Evolutionary conservation across 2,888 invertebrate species (phyloP).

Genomic region (Balanococcus diminutus): DNA sequence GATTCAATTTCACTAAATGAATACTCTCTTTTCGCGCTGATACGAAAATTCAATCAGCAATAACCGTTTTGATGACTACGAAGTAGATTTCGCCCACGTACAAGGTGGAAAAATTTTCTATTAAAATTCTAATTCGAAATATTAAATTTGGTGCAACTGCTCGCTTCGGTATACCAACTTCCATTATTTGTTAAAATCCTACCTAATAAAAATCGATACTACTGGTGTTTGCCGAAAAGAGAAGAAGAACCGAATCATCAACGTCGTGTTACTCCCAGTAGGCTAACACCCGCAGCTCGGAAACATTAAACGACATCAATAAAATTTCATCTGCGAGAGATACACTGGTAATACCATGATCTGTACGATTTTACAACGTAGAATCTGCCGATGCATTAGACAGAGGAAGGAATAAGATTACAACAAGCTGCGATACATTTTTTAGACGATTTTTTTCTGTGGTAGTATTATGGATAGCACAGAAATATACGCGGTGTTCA

Average conservation of each 20-base stretch:
- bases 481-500: too few relatives aligned
- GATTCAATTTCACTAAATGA: not conserved
- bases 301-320: not conserved
- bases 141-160: not conserved
- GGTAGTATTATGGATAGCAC: too few relatives aligned
- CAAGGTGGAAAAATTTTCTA: not conserved
- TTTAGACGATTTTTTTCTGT: too few relatives aligned
- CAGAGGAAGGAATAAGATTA: too few relatives aligned
- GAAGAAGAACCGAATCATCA: not conserved
- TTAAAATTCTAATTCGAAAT: slow-evolving; percentile 7
- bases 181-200: not conserved
- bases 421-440: too few relatives aligned
- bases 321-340: slow-evolving; percentile 1
- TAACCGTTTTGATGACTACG: not conserved
- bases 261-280: not conserved
- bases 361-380: not conserved
- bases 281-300: not conserved
- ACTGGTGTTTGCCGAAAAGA: not conserved
- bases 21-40: not conserved
- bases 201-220: slow-evolving; percentile 7
- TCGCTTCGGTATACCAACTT: too few relatives aligned
- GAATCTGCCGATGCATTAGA: not conserved
- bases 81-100: not conserved
- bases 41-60: slow-evolving; percentile 34
- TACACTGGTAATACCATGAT: not conserved